phyloP scores from a whole-genome alignment of 2,888 invertebrate species.

The Phalera bucephala region DNA sequence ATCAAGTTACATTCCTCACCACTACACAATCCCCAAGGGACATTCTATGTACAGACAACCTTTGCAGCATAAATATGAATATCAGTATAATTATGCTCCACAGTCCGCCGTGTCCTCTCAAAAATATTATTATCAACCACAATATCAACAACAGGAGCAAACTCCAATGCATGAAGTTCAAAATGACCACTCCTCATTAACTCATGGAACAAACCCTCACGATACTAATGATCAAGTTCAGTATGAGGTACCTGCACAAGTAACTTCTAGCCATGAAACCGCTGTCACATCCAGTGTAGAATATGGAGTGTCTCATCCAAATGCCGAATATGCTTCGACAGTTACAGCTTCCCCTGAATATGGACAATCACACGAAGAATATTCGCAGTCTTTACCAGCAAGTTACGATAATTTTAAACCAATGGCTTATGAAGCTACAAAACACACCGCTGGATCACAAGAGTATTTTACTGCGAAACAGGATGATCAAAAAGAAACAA shows the following conservation, averaged over 20 bases:
- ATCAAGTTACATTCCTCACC: conserved; percentile 51
- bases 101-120: conserved; percentile 47
- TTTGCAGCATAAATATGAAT: conserved; percentile 60
- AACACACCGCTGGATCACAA: conserved; percentile 25
- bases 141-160: conserved; percentile 53
- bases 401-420: conserved; percentile 20
- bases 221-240: conserved; percentile 37
- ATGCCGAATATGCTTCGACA: conserved; percentile 21
- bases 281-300: conserved; percentile 34
- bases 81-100: conserved; percentile 60
- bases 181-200: conserved; percentile 14
- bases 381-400: conserved; percentile 21
- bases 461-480: conserved; percentile 46
- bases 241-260: conserved; percentile 45
- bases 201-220: conserved; percentile 16
- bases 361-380: conserved; percentile 22
- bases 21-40: conserved; percentile 50
- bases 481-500: conserved; percentile 42
- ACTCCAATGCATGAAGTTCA: conserved; percentile 32
- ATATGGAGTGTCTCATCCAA: conserved; percentile 24
- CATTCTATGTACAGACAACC: conserved; percentile 59
- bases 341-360: conserved; percentile 34
- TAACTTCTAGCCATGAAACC: conserved; percentile 32
- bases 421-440: conserved; percentile 21
- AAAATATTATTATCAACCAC: conserved; percentile 47